A percentile compares a stretch with the other conserved stretches of the same genome.
Conservation (phyloP, 2,888 invertebrate species). For the Chymomyza procnemis region DNA sequence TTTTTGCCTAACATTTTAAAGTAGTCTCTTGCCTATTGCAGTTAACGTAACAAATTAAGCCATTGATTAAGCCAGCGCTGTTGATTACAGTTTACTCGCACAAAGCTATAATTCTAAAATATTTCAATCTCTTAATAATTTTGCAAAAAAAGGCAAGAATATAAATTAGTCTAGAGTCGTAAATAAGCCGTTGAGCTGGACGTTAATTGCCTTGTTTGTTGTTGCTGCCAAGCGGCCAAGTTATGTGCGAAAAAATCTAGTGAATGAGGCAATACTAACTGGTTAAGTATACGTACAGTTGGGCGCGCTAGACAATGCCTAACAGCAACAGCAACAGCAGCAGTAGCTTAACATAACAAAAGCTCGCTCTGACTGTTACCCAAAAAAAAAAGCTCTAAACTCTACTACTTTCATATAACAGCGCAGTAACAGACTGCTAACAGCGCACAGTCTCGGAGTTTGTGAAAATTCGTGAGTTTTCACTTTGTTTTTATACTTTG, state of each 20-base stretch:
- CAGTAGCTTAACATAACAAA: neutral
- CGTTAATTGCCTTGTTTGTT: neutral
- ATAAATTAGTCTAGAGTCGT: neutral
- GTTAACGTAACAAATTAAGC: no score
- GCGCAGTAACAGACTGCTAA: neutral
- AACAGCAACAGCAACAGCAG: neutral
- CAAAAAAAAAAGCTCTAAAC: neutral
- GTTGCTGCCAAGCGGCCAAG: neutral
- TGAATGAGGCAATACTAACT: neutral
- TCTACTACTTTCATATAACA: neutral
- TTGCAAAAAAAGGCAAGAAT: no score
- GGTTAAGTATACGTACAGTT: neutral
- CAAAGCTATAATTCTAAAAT: no score
- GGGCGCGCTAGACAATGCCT: neutral
- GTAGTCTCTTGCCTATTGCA: no score
- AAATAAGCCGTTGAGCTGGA: slow-evolving; percentile 9
- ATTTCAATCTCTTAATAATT: no score
- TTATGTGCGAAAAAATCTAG: slow-evolving; percentile 6
- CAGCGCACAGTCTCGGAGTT: neutral
- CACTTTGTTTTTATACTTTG: slow-evolving; percentile 76
- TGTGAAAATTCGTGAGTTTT: slow-evolving; percentile 31
- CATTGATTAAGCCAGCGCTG: no score
- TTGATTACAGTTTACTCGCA: no score
- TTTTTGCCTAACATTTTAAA: no score
- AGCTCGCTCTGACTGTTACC: neutral